Conservation (phyloP, 1,140 invertebrate genomes). For the Drosophila paulistorum region DNA sequence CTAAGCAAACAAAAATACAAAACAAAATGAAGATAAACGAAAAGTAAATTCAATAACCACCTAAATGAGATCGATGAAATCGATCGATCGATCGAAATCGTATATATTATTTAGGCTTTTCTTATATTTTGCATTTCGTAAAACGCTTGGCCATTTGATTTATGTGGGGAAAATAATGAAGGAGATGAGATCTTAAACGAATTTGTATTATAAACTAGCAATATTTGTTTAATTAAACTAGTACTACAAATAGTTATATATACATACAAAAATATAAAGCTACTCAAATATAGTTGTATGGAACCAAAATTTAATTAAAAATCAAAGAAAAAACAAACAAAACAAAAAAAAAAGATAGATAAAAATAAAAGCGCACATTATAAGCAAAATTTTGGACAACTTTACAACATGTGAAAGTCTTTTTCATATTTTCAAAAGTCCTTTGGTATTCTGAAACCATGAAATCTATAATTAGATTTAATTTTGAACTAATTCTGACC, state of each 20-base stretch:
- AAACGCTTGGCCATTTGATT: constrained; percentile 58
- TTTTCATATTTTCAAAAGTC: neutral
- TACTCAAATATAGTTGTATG: constrained; percentile 41
- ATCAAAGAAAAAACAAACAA: constrained; percentile 41
- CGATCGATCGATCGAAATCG: constrained; percentile 12
- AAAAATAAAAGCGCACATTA: constrained; percentile 40
- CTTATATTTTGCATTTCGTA: constrained; percentile 10
- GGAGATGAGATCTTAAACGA: constrained; percentile 73
- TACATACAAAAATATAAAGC: constrained; percentile 27
- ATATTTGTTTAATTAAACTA: constrained; percentile 79
- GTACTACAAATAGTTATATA: constrained; percentile 44
- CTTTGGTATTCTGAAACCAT: too few relatives aligned
- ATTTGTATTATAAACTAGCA: constrained; percentile 81
- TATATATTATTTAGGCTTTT: constrained; percentile 16
- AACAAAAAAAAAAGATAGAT: constrained; percentile 24
- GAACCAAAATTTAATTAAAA: constrained; percentile 57
- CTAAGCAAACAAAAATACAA: constrained; percentile 14
- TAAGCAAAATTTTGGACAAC: neutral
- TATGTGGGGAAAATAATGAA: constrained; percentile 19
- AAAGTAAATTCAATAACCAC: constrained; percentile 15
- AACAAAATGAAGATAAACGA: constrained; percentile 1
- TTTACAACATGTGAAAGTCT: neutral
- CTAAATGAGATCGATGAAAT: constrained; percentile 9
- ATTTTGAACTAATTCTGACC: too few relatives aligned
- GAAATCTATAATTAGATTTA: too few relatives aligned